Base-by-base conservation (phyloP, 2,797 vertebrate genomes). In the Pitangus sulphuratus region DNA sequence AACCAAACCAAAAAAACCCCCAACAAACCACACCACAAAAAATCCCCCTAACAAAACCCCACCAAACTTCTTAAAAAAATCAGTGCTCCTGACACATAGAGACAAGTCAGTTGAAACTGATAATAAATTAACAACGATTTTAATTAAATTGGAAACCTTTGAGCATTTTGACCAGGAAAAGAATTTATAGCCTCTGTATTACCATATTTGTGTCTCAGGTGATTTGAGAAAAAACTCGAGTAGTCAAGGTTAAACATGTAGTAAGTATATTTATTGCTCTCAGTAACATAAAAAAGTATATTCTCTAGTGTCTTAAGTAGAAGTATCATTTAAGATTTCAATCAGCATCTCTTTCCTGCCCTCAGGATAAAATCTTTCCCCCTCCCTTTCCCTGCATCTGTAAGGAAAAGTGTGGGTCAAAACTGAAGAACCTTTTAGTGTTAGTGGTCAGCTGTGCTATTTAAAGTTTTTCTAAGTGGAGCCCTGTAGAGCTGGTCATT, bases 401-500 rank as follows among this genome's bases (percentile, higher is more conserved):
- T 17, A 6, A 48, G n/a, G 50, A 57, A 45, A 57, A 37, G n/a
- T 7, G 26, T 37, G 39, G 91, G 90, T 95, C 91, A 95, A 35
- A 92, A 37, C 57, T 75, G 45, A 37, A 71, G 66, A 69, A 89
- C 74, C 84, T 96, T 93, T 93, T 75, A 69, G 92, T 83, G 89
- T 91, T 89, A 37, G 39, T 87, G 92, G 84, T 90, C 89, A 90
- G 15, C 57, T 76, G 54, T 62, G 79, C 91, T 93, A 77, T 96
- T 96, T 95, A 93, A 70, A 86, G 83, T 72, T 88, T 54, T 87
- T 65, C 30, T 78, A 56, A 95, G 81, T 95, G 83, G 48, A 89
- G 78, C 47, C 75, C 75, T 0, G 1, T 28, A 22, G 71, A 86
- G 71, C 16, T 72, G 78, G 47, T 92, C 87, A 39, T 90, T 94